Conservation (phyloP, 2,797 vertebrate species). For the Serranus cabrilla region DNA sequence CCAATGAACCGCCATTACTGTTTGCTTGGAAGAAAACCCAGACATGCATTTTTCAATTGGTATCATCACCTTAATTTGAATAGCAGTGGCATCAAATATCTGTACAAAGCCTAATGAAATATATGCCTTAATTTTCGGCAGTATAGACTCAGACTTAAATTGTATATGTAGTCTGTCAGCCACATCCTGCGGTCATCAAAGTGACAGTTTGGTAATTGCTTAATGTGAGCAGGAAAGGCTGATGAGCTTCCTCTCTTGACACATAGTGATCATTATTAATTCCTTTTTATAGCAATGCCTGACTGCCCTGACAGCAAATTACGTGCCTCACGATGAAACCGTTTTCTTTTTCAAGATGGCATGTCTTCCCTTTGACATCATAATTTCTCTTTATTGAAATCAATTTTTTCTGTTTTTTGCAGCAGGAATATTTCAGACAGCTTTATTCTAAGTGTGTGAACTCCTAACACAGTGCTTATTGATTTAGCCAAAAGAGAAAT, state of each 20-base stretch:
- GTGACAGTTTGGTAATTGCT: conserved; percentile 59
- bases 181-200: conserved; percentile 33
- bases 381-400: conserved; percentile 34
- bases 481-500: conserved; percentile 15
- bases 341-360: conserved; percentile 12
- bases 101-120: background rate
- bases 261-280: conserved; percentile 45
- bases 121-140: background rate
- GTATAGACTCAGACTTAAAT: background rate
- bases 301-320: conserved; percentile 32
- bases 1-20: conserved; percentile 13
- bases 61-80: background rate
- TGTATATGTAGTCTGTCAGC: conserved; percentile 13
- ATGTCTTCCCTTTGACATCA: conserved; percentile 23
- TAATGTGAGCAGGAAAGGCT: conserved; percentile 44
- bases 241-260: conserved; percentile 42
- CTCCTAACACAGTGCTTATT: background rate
- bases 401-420: background rate
- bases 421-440: conserved; percentile 15
- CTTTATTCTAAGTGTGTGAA: conserved; percentile 15
- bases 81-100: conserved; percentile 1
- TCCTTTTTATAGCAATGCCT: conserved; percentile 3
- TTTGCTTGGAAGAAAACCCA: conserved; percentile 33
- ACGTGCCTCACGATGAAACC: conserved; percentile 11
- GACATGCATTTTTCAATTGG: conserved; percentile 13